Evolutionary conservation across 2,888 invertebrate species (phyloP), one percentile per base, ranked within the genome.

Genomic region (Pollenia griseotomentosa): DNA sequence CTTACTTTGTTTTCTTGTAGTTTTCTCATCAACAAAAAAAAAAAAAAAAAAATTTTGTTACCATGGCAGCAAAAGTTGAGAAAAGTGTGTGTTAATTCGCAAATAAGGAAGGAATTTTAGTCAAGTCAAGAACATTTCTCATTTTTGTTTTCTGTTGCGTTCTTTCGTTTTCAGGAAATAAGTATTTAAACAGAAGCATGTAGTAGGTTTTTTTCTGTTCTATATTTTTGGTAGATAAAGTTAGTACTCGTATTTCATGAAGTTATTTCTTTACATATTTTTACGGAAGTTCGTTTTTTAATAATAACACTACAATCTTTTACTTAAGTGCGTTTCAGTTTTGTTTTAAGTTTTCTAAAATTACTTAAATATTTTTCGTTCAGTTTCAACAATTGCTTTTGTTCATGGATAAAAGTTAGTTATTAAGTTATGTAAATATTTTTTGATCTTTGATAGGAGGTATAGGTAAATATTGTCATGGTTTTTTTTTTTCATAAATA

Each of bases 21-120:
- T 55, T 42, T 70, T 53, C 55, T 55, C 19, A 42, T 33, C 53
- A 33, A 16, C 70, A 68, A 70, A 70, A 55, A 70, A 33, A 16
- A 79, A 68, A 70, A 70, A 55, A 70, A 33, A 3, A 10, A 42
- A 16, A 79, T 55, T 63, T 70, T 75, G 48, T 71, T 75, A 16
- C 74, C 55, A 33, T 23, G 42, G 44, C 81, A 66, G 63, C 55
- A 53, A 57, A 57, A 61, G 53, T 57, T 81, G 16, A 23, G 33
- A 57, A 57, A 74, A 59, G 51, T 63, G 33, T 71, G 51, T 77
- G 44, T 81, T 85, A 40, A 81, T 59, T 71, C 53, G 14, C 51
- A 66, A 66, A 63, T 51, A 71, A 40, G 14, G 11, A 61, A 61
- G 23, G 46, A 80, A 71, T 77, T 78, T 68, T 0, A 46, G 51